Conservation (phyloP, 2,113 vertebrate species). For the Notechis scutatus region DNA sequence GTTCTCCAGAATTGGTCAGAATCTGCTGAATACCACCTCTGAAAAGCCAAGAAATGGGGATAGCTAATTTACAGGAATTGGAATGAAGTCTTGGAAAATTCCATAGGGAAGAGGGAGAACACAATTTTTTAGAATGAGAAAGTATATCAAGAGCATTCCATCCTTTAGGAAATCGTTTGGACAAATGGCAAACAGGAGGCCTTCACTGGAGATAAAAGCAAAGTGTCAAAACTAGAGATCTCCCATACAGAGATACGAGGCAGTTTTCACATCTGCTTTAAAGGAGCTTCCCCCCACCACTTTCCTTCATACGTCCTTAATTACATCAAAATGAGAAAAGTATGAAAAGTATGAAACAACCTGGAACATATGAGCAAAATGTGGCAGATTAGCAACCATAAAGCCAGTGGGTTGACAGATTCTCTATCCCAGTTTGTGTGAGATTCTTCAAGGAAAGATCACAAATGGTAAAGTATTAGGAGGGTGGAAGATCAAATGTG, state of each 20-base stretch:
- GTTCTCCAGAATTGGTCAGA: too few relatives aligned
- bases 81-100: neutral
- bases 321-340: constrained; percentile 6
- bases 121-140: neutral
- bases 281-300: neutral
- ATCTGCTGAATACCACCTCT: too few relatives aligned
- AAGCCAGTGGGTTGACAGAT: constrained; percentile 1
- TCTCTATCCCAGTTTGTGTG: neutral
- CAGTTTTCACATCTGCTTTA: constrained; percentile 10
- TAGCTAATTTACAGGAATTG: neutral
- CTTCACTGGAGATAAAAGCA: constrained; percentile 10
- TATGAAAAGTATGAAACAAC: constrained; percentile 15
- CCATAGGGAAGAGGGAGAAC: neutral
- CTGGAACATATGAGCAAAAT: neutral
- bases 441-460: neutral
- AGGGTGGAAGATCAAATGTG: neutral
- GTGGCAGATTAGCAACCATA: neutral
- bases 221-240: neutral
- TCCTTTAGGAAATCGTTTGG: neutral
- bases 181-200: constrained; percentile 12
- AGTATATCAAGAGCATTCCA: neutral
- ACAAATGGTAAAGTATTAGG: neutral
- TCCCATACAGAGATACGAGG: neutral
- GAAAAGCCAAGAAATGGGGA: neutral
- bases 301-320: constrained; percentile 27